Evolutionary conservation across 2,797 vertebrate genomes (phyloP).

Genomic region (Macrochelys suwanniensis): DNA sequence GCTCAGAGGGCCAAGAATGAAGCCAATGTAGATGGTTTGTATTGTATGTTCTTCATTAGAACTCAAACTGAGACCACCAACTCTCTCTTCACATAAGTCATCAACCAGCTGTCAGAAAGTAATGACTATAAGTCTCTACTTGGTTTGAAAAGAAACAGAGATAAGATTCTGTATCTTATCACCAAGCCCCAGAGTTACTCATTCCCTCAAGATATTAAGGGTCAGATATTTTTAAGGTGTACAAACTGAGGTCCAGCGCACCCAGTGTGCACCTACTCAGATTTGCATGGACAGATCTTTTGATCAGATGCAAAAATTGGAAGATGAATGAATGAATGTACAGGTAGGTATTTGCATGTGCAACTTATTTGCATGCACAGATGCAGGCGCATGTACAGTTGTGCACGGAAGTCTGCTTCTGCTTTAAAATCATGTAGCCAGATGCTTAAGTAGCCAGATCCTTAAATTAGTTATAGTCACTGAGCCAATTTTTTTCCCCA

Average conservation of each 20-base stretch:
- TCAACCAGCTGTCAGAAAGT: slow-evolving; percentile 39
- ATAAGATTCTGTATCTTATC: slow-evolving; percentile 26
- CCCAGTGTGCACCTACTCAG: not conserved
- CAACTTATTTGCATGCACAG: not conserved
- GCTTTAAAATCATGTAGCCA: not conserved
- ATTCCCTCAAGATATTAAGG: not conserved
- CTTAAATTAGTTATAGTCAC: not conserved
- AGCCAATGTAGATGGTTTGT: not conserved
- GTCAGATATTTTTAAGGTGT: not conserved
- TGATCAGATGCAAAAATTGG: not conserved
- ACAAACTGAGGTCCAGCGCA: accelerated
- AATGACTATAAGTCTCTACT: not conserved
- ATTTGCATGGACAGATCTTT: not conserved
- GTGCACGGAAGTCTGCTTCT: not conserved
- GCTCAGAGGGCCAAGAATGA: slow-evolving; percentile 6
- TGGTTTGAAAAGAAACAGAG: slow-evolving; percentile 35
- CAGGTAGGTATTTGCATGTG: no score
- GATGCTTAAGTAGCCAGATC: not conserved
- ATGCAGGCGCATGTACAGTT: not conserved
- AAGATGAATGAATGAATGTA: no score
- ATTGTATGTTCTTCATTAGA: not conserved
- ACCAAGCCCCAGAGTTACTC: not conserved
- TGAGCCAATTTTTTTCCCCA: not conserved
- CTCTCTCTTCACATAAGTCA: slow-evolving; percentile 36
- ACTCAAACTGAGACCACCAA: slow-evolving; percentile 44